A percentile compares a stretch with the other conserved stretches of the same genome.
Evolutionary conservation across 2,113 vertebrate species (phyloP).

Genomic region (Otus sunia): DNA sequence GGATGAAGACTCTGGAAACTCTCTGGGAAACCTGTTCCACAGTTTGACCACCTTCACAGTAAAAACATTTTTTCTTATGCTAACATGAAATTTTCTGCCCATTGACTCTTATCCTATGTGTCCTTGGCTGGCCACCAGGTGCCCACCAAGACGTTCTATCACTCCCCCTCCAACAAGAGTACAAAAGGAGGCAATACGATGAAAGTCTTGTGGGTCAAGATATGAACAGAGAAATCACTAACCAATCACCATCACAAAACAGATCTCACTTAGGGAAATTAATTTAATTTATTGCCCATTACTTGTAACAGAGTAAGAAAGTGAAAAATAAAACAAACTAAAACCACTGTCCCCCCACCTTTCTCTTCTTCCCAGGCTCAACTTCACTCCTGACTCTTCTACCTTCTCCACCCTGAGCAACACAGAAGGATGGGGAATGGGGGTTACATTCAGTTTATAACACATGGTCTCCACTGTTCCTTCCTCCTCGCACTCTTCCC

Average conservation of each 20-base stretch:
- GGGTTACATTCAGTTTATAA: neutral
- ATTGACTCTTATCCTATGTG: neutral
- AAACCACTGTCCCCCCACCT: neutral
- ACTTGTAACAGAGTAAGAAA: neutral
- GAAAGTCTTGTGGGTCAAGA: neutral
- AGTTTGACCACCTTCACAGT: neutral
- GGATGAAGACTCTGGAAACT: neutral
- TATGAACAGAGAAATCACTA: neutral
- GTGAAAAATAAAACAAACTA: neutral
- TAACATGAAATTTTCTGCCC: neutral
- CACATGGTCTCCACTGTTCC: fast-evolving
- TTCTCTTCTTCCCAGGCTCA: neutral
- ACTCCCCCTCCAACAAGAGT: neutral
- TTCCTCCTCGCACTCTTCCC: neutral
- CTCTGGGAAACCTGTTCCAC: neutral
- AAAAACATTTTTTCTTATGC: neutral
- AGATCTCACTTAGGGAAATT: neutral
- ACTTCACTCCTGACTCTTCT: neutral
- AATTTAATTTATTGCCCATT: neutral
- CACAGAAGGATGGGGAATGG: neutral
- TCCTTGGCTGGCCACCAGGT: neutral
- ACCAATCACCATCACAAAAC: neutral
- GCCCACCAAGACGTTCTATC: neutral
- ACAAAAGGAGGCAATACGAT: neutral
- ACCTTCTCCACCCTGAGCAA: neutral